Conservation (phyloP, 2,888 invertebrate species). For the Acronicta leporina region DNA sequence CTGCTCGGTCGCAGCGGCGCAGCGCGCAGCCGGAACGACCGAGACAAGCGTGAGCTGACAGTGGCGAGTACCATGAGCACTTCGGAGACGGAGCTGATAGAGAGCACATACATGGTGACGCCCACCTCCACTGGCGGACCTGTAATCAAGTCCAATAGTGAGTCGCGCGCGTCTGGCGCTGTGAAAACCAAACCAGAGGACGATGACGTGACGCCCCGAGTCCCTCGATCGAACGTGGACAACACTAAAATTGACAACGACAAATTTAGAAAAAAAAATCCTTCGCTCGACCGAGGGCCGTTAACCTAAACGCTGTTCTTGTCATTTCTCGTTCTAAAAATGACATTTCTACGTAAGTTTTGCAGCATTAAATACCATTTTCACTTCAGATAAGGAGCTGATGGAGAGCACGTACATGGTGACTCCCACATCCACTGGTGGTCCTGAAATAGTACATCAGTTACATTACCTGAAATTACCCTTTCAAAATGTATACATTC, state of each 20-base stretch:
- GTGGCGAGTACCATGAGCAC: constrained; percentile 97
- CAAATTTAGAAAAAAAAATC: constrained; percentile 24
- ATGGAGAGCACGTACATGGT: constrained; percentile 95
- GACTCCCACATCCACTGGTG: constrained; percentile 94
- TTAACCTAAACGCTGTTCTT: constrained; percentile 60
- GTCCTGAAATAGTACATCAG: constrained; percentile 89
- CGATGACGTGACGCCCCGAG: constrained; percentile 66
- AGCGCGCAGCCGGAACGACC: constrained; percentile 75
- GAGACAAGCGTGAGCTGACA: constrained; percentile 87
- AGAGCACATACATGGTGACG: constrained; percentile 99
- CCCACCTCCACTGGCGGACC: constrained; percentile 99
- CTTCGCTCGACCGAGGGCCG: constrained; percentile 69
- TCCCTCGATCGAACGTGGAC: constrained; percentile 68
- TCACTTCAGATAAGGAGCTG: constrained; percentile 94
- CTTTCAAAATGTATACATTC: constrained; percentile 23
- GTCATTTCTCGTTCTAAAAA: constrained; percentile 62
- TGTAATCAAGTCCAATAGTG: constrained; percentile 91
- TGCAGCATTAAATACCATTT: constrained; percentile 91
- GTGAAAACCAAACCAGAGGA: constrained; percentile 85
- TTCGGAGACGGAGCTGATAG: constrained; percentile 99
- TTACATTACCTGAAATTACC: constrained; percentile 63
- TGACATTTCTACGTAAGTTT: constrained; percentile 73
- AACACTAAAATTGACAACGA: constrained; percentile 12
- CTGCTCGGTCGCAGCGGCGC: constrained; percentile 85
- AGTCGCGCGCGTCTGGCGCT: constrained; percentile 78